phyloP scores from a whole-genome alignment of 2,797 vertebrate genomes.

The Ceryle rudis region DNA sequence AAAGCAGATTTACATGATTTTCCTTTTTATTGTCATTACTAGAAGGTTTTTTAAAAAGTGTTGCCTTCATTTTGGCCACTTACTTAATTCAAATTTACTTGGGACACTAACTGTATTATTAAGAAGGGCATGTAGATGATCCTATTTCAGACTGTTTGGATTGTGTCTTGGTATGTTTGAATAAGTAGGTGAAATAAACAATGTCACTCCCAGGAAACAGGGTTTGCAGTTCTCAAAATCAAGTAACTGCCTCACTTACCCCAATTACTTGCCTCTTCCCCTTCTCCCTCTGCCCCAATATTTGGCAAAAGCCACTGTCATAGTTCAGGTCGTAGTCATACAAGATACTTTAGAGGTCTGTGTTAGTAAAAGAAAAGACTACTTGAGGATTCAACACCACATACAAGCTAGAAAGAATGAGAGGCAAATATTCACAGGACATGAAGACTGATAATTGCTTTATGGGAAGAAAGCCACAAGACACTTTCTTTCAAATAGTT shows the following conservation, averaged over 20 bases:
- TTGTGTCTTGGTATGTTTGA: not conserved
- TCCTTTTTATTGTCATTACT: not conserved
- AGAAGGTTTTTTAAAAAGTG: not conserved
- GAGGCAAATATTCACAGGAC: not conserved
- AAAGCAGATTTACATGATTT: not conserved
- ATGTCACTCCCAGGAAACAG: not conserved
- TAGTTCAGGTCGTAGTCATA: not conserved
- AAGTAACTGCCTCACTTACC: not conserved
- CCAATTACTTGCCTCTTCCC: not conserved
- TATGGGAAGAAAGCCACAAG: not conserved
- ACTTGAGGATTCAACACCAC: not conserved
- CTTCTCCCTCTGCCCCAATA: not conserved
- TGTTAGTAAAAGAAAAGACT: not conserved
- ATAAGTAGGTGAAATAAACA: not conserved
- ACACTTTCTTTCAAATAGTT: not conserved
- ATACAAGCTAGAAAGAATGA: not conserved
- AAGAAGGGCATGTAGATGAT: not conserved
- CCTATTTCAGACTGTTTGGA: not conserved
- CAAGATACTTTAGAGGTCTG: not conserved
- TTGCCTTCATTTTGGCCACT: not conserved
- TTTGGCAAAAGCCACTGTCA: accelerated
- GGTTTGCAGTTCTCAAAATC: not conserved
- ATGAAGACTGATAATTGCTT: not conserved
- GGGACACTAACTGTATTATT: not conserved
- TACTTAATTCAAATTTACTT: not conserved